phyloP scores from a whole-genome alignment of 1,140 invertebrate genomes.

The Pollicipes pollicipes region DNA sequence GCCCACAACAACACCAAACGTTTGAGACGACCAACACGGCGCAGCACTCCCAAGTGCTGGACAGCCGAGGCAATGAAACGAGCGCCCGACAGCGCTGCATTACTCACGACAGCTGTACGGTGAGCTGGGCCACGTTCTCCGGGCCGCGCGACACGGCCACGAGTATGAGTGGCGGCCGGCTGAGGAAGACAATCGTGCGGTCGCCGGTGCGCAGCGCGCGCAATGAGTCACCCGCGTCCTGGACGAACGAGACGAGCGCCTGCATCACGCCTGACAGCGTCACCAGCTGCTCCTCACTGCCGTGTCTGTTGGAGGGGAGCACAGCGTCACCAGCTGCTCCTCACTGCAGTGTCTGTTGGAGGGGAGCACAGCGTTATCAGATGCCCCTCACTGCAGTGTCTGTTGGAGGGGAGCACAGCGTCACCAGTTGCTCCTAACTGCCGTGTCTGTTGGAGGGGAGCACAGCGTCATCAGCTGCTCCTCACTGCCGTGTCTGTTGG shows the following conservation, averaged over 20 bases:
- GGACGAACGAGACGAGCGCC: conserved; percentile 79
- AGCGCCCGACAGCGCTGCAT: too few relatives aligned
- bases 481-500: too few relatives aligned
- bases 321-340: conserved; percentile 10
- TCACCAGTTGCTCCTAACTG: too few relatives aligned
- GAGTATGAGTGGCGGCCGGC: conserved; percentile 70
- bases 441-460: too few relatives aligned
- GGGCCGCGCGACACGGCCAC: conserved; percentile 66
- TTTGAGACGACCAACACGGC: too few relatives aligned
- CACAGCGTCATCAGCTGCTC: too few relatives aligned
- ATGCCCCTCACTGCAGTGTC: too few relatives aligned
- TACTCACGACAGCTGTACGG: conserved; percentile 66
- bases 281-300: conserved; percentile 83
- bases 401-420: too few relatives aligned
- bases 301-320: conserved; percentile 44
- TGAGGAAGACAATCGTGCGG: conserved; percentile 72
- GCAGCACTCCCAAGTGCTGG: too few relatives aligned
- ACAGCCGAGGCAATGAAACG: too few relatives aligned
- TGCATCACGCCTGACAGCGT: conserved; percentile 90
- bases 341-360: not conserved
- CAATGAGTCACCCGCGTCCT: conserved; percentile 61
- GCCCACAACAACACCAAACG: too few relatives aligned
- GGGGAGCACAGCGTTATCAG: too few relatives aligned
- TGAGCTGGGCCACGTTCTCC: conserved; percentile 66
- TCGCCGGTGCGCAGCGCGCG: conserved; percentile 67